phyloP scores from a whole-genome alignment of 2,113 vertebrate species.

The Strigops habroptila region DNA sequence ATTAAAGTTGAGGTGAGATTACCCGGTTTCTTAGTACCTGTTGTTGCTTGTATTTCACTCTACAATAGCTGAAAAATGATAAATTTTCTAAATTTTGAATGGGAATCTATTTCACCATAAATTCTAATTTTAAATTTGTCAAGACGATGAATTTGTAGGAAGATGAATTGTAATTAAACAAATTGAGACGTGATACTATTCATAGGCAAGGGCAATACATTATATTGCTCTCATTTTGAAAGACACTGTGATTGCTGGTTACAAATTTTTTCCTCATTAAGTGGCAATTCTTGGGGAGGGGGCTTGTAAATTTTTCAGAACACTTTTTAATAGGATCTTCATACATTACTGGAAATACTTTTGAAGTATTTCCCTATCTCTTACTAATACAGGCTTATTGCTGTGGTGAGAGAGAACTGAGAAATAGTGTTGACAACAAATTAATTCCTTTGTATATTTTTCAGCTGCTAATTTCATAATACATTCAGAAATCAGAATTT shows the following conservation, averaged over 20 bases:
- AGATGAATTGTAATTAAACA: not conserved
- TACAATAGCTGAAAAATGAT: not conserved
- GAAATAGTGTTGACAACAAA: not conserved
- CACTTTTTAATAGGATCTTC: not conserved
- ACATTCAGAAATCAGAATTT: not conserved
- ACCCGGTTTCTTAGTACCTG: not conserved
- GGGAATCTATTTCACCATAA: not conserved
- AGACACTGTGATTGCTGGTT: not conserved
- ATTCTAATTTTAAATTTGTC: not conserved
- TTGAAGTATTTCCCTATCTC: not conserved
- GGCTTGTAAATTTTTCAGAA: not conserved
- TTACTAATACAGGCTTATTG: not conserved
- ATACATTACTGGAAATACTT: not conserved
- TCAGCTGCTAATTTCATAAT: not conserved
- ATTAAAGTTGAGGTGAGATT: slow-evolving; percentile 93
- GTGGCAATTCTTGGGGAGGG: not conserved
- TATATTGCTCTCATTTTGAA: not conserved
- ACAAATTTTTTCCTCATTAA: not conserved
- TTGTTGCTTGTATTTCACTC: not conserved
- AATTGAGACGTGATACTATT: not conserved
- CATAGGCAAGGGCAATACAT: not conserved
- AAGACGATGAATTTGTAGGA: not conserved
- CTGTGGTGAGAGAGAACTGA: not conserved
- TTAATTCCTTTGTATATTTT: not conserved
- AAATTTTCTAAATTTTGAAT: not conserved